A percentile compares a stretch with the other conserved stretches of the same genome.
Conservation (phyloP, 2,113 vertebrate genomes). For the Dermatemys mawii region DNA sequence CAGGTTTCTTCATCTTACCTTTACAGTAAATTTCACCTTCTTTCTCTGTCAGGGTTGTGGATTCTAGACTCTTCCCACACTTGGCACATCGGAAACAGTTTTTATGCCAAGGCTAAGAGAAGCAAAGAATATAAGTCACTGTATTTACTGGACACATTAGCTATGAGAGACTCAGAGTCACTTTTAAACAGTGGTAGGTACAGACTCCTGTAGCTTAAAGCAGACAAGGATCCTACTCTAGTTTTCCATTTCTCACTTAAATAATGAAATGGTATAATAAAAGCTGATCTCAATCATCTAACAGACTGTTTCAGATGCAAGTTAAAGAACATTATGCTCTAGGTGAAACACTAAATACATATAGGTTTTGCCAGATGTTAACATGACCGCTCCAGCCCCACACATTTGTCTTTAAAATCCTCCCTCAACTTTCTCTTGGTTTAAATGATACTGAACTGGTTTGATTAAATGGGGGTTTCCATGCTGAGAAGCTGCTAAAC, state of each 20-base stretch:
- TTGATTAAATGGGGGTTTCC: background rate
- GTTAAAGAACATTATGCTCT: background rate
- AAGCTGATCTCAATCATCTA: no score
- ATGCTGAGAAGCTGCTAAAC: background rate
- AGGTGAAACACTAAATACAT: background rate
- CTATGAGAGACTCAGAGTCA: no score
- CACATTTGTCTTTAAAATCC: background rate
- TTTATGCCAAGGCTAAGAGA: conserved; percentile 92
- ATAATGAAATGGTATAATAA: background rate
- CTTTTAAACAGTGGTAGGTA: background rate
- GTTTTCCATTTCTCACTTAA: background rate
- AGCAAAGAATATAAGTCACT: background rate
- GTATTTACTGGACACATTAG: background rate
- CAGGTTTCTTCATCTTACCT: conserved; percentile 80
- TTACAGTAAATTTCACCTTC: conserved; percentile 99
- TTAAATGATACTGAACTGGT: background rate
- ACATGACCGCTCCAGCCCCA: background rate
- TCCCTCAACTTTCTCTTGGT: background rate
- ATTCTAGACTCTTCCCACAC: conserved; percentile 96
- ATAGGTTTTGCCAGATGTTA: background rate
- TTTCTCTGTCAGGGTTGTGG: conserved; percentile 95
- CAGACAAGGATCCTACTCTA: background rate
- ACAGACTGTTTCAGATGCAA: background rate
- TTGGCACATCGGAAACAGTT: conserved; percentile 97
- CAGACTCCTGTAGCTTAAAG: background rate